These are phyloP conservation scores for Deilephila elpenor DNA, from an alignment of 2,888 invertebrate species.

Conservation along the genomic window DNA sequence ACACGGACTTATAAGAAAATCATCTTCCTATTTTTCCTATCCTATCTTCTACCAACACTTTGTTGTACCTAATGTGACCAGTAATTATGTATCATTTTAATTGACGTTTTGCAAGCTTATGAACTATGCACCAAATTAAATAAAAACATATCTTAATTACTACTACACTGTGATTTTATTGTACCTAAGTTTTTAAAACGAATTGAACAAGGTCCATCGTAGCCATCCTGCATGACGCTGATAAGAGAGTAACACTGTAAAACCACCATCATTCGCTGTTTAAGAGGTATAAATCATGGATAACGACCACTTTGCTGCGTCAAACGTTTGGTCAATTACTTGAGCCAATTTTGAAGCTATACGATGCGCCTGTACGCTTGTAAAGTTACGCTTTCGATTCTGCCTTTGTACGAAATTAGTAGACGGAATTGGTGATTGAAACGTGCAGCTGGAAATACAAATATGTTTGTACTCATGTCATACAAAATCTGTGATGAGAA, in stretches of 20 bases:
- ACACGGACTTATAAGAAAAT: too few species aligned
- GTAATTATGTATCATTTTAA: too few species aligned
- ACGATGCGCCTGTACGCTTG: neutral
- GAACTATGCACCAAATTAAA: too few species aligned
- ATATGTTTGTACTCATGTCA: neutral
- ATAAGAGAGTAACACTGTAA: neutral
- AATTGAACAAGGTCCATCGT: conserved; percentile 21
- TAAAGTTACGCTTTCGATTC: neutral
- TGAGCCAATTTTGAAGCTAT: conserved; percentile 12
- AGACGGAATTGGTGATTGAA: neutral
- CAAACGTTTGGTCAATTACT: conserved; percentile 42
- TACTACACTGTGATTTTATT: too few species aligned
- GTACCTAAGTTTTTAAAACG: neutral
- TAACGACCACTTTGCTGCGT: conserved; percentile 54
- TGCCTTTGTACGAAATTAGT: neutral
- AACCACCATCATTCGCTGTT: conserved; percentile 4
- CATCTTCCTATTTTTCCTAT: too few species aligned
- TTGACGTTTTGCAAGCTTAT: too few species aligned
- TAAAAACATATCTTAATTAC: too few species aligned
- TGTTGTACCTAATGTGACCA: too few species aligned
- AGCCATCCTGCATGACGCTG: neutral
- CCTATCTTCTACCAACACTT: too few species aligned
- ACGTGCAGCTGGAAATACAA: neutral
- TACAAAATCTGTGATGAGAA: neutral
- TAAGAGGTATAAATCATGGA: conserved; percentile 48